Conservation (phyloP, 2,888 invertebrate genomes). For the Acronicta psi region DNA sequence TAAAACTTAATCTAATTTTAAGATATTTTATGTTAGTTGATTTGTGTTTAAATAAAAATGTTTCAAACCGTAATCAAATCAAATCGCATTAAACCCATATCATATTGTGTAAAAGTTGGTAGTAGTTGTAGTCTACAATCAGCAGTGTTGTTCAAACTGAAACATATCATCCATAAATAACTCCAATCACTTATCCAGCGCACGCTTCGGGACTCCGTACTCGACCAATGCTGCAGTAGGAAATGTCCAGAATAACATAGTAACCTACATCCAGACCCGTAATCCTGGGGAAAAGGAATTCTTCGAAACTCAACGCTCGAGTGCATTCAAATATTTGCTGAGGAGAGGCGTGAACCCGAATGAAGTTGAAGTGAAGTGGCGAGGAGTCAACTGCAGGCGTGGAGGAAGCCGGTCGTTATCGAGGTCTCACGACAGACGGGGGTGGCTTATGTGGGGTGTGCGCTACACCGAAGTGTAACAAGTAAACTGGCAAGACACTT, state of each 20-base stretch:
- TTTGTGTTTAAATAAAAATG: no score
- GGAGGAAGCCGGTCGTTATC: slow-evolving; percentile 54
- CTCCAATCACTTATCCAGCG: slow-evolving; percentile 36
- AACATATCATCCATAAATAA: slow-evolving; percentile 33
- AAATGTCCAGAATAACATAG: slow-evolving; percentile 29
- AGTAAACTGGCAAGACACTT: not conserved
- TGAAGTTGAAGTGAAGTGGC: slow-evolving; percentile 45
- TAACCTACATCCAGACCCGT: slow-evolving; percentile 35
- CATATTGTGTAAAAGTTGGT: no score
- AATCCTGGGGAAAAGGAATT: slow-evolving; percentile 45
- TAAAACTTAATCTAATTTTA: no score
- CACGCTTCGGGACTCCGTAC: slow-evolving; percentile 7
- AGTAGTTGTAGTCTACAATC: not conserved
- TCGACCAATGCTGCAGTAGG: slow-evolving; percentile 17
- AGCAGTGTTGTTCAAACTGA: not conserved
- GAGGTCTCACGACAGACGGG: slow-evolving; percentile 47
- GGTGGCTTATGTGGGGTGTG: slow-evolving; percentile 33
- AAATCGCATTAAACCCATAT: no score
- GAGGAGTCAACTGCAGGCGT: slow-evolving; percentile 55
- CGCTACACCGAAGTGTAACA: slow-evolving; percentile 24
- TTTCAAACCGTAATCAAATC: no score
- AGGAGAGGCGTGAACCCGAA: slow-evolving; percentile 44
- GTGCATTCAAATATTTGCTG: slow-evolving; percentile 57
- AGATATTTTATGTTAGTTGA: no score
- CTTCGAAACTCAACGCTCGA: slow-evolving; percentile 39